Base-by-base conservation (phyloP, 2,113 vertebrate species). In the Ariopsis seemanni region DNA sequence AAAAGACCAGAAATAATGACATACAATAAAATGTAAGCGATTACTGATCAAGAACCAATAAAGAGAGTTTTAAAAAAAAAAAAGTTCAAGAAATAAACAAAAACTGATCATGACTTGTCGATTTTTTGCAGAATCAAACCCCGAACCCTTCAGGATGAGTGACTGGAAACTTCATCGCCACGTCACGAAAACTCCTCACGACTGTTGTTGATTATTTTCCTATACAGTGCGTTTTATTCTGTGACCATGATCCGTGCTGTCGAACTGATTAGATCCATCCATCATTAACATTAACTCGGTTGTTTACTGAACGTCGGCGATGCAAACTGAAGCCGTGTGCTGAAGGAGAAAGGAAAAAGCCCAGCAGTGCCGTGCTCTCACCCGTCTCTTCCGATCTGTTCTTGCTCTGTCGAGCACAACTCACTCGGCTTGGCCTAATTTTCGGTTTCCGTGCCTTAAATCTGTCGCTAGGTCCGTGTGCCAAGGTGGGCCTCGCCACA, bases 361-460 rank as follows among this genome's bases (percentile, higher is more conserved):
- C 79, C 69, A 34, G 8, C 48, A 77, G 69, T 30, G 65, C 50
- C 58, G 55, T 57, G 55, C 72, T 79, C 67, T 87, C 52, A 34
- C 82, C 20, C 63, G 82, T 88, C 82, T 78, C 60, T 63, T 84
- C 50, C 57, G 60, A 88, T 84, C 60, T 27, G 50, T 84, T 88
- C 67, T 84, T 55, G 86, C 72, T 78, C 82, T n/a, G 82, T 88
- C 25, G 15, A 77, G 77, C 85, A 69, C 85, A 69, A 67, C 63
- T 79, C 85, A 1, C 69, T 75, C 83, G 14, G 60, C 86, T 84
- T 88, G 86, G 86, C 86, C 86, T 88, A 78, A 88, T 88, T 88
- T 84, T 78, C 53, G 58, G 72, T 88, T 84, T 84, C 60, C 30
- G 63, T 84, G 86, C 72, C 30, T 84, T 57, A 84, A 88, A 84